Evolutionary conservation across 1,140 invertebrate genomes (phyloP), one percentile per base, ranked within the genome.

Genomic region (Eumaeus atala): DNA sequence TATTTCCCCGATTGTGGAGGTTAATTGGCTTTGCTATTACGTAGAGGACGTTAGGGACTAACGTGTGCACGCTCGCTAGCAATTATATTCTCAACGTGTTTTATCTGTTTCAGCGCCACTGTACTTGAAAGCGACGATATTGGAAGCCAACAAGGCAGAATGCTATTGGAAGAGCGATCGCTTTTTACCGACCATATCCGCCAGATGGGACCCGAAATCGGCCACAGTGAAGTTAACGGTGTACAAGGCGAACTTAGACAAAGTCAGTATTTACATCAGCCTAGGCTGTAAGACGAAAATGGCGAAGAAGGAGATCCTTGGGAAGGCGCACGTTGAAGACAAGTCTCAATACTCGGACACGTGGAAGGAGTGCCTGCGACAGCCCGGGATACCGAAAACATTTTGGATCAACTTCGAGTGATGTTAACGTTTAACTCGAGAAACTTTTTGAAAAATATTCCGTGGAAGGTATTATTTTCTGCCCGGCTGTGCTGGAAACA

Each of bases 81-180:
- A 44, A 12, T 44, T 1, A 14, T 3, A 14, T 47, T 9, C 42
- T 14, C 10, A 47, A 14, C 12, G 16, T 9, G n/a, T 56, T 51
- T n/a, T 14, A 33, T 58, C 33, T 17, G 21, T 88, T 88, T 51
- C 77, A 90, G 89, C 88, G 11, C 91, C 91, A 37, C 85, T 94
- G 61, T 94, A 94, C 69, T 88, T 94, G 48, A 94, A 94, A 82
- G 93, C 93, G 51, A 91, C 92, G 0, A 90, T 93, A 48, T 90
- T 92, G 37, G 92, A 94, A 64, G 89, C 89, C 38, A 90, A 91
- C 48, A 91, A 91, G 61, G 89, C 92, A 1, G 91, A 93, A 42
- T 90, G 92, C 40, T 93, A 93, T 58, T 94, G 93, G 92, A 94
- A 94, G 70, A 93, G 92, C 55, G 90, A 92, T 55, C 87, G 90